These are phyloP conservation scores for Plagodis pulveraria DNA, from an alignment of 2,888 invertebrate genomes.

Conservation along the genomic window DNA sequence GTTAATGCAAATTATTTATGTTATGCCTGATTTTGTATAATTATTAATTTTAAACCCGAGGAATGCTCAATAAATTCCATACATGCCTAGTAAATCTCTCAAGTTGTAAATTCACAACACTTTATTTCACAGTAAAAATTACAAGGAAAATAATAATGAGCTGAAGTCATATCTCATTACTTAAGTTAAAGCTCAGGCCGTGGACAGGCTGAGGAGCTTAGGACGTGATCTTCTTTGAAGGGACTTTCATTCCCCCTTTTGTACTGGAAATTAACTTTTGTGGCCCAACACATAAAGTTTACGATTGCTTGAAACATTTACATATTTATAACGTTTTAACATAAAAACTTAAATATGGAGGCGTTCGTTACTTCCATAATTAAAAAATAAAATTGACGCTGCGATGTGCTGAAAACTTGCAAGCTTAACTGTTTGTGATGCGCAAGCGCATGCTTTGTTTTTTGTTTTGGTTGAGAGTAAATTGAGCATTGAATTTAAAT, in stretches of 20 bases:
- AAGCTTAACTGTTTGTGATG: slow-evolving; percentile 6
- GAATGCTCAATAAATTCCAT: slow-evolving; percentile 46
- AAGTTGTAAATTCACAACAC: slow-evolving; percentile 64
- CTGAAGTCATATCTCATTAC: slow-evolving; percentile 75
- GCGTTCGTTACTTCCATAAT: slow-evolving; percentile 35
- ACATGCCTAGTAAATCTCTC: slow-evolving; percentile 64
- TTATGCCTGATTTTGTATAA: slow-evolving; percentile 19
- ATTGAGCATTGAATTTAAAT: not conserved
- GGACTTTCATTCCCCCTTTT: not conserved
- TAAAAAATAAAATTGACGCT: slow-evolving; percentile 36
- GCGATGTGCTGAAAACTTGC: slow-evolving; percentile 56
- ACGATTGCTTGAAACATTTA: not conserved
- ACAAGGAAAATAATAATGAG: slow-evolving; percentile 71
- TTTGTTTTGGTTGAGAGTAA: too few species aligned
- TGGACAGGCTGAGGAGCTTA: slow-evolving; percentile 32
- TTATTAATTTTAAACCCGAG: slow-evolving; percentile 25
- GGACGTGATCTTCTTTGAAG: slow-evolving; percentile 10
- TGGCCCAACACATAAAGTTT: not conserved
- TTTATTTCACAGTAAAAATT: slow-evolving; percentile 63
- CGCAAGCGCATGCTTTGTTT: slow-evolving; percentile 5
- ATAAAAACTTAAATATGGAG: slow-evolving; percentile 17
- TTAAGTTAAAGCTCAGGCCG: slow-evolving; percentile 40
- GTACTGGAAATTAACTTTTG: slow-evolving; percentile 3
- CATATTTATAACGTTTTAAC: slow-evolving; percentile 13
- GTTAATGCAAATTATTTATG: slow-evolving; percentile 5